Conservation (phyloP, 2,113 vertebrate species). For the Zosterops lateralis region DNA sequence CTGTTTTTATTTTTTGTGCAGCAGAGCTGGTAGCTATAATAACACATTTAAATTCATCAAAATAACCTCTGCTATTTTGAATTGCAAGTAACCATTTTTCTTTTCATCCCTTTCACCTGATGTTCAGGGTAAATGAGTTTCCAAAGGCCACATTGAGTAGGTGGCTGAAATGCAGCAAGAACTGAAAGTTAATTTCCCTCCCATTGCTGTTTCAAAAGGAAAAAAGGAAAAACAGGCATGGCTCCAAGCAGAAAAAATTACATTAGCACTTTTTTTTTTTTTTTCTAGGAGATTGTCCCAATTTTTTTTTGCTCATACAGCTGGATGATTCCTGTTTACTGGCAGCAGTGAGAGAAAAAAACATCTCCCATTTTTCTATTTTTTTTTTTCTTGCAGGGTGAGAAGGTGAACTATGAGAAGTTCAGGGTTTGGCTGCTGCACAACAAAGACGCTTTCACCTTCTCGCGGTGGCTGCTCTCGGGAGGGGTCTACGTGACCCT, state of each 20-base stretch:
- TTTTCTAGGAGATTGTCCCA: background rate
- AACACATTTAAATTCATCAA: background rate
- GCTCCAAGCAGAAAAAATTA: background rate
- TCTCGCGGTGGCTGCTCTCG: slow-evolving; percentile 95
- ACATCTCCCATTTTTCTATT: background rate
- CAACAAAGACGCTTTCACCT: slow-evolving; percentile 96
- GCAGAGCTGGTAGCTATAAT: background rate
- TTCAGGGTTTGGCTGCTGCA: slow-evolving; percentile 94
- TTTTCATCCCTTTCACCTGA: background rate
- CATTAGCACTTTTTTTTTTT: background rate
- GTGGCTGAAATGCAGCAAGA: slow-evolving; percentile 18
- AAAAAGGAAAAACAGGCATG: background rate
- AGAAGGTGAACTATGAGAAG: slow-evolving; percentile 97
- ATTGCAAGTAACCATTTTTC: background rate
- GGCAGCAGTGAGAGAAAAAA: background rate
- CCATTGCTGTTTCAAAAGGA: background rate
- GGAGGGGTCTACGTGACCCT: slow-evolving; percentile 95
- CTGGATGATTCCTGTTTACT: slow-evolving; percentile 6
- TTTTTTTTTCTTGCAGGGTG: slow-evolving; percentile 78
- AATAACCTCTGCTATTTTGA: background rate
- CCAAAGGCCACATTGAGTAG: slow-evolving; percentile 14
- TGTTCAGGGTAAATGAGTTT: slow-evolving; percentile 2
- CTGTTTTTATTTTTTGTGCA: background rate
- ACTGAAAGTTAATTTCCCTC: slow-evolving; percentile 7
- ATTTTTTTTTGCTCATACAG: background rate